These are phyloP conservation scores for Dromaius novaehollandiae DNA, from an alignment of 2,113 vertebrate genomes.

Conservation along the genomic window DNA sequence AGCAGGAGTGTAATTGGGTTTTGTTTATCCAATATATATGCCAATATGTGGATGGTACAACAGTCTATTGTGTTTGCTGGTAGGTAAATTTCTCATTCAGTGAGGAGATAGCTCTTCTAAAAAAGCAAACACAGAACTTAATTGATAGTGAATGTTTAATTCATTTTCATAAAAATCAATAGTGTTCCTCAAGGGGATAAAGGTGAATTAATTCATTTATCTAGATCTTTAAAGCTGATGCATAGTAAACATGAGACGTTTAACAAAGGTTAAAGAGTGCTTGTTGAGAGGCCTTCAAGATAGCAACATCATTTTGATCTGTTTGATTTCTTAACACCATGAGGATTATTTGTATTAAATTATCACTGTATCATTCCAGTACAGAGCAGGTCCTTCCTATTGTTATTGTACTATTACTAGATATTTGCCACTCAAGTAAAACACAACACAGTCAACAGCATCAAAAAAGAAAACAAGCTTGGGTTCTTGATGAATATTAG, in stretches of 20 bases:
- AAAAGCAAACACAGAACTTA: constrained; percentile 42
- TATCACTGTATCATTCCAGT: background rate
- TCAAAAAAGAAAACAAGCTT: background rate
- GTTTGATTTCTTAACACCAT: constrained; percentile 38
- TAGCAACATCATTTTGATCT: constrained; percentile 24
- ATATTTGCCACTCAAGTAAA: background rate
- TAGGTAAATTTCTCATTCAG: constrained; percentile 59
- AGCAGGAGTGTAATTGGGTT: constrained; percentile 59
- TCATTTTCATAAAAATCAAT: constrained; percentile 74
- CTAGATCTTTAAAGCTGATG: constrained; percentile 60
- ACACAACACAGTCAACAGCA: background rate
- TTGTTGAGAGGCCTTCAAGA: constrained; percentile 43
- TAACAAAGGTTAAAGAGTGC: constrained; percentile 63
- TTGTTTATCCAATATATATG: constrained; percentile 57
- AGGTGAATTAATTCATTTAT: constrained; percentile 69
- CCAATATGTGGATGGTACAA: constrained; percentile 31
- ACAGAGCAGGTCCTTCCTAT: background rate
- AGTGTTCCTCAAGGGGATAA: constrained; percentile 60
- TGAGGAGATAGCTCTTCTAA: constrained; percentile 7
- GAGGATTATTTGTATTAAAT: constrained; percentile 29
- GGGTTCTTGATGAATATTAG: background rate
- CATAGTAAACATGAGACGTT: constrained; percentile 5
- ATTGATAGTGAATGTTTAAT: constrained; percentile 69
- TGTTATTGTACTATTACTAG: background rate
- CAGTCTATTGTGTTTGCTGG: constrained; percentile 36